Evolutionary conservation across 2,113 vertebrate species (phyloP), one percentile per base, ranked within the genome.

Genomic region (Odontesthes bonariensis): DNA sequence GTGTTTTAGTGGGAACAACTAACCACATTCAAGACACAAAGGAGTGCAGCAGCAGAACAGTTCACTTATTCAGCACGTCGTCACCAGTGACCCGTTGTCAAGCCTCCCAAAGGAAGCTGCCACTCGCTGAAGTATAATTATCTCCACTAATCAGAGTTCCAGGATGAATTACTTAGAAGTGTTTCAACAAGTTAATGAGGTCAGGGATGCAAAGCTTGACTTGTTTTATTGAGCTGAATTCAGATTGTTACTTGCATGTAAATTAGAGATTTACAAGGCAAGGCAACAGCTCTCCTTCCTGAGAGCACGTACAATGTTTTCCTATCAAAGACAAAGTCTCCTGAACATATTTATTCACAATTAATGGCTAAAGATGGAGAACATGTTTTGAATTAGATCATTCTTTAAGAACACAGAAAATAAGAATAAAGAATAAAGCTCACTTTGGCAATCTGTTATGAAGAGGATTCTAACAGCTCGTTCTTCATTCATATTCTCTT

Each of bases 161-260:
- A 11, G 33, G 19, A 27, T 63, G 17, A 82, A 72, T 58, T 57
- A 73, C 46, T 75, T 76, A 32, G 46, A 75, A 62, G 72, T 84
- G 70, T 66, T n/a, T 68, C 19, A 73, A 22, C 11, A 5, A 35
- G 54, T 46, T 73, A 82, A 80, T 80, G 59, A 56, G 75, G 80
- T 84, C 80, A 56, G 46, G 46, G 55, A 75, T 73, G 82, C 66
- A 58, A 73, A 68, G 67, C 68, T 42, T 62, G 54, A 56, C 44
- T 35, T 62, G n/a, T 77, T 85, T 83, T 68, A 79, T 52, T 72
- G 62, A 40, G 79, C 35, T 38, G 35, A 38, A 49, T 77, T 66
- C 42, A 32, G 75, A 67, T 77, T 75, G 60, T 68, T 80, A 38
- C 35, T 46, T 69, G 73, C 67, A 75, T 85, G 73, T 84, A 69